Conservation (phyloP, 2,797 vertebrate genomes). For the Pangasius larnaudii region DNA sequence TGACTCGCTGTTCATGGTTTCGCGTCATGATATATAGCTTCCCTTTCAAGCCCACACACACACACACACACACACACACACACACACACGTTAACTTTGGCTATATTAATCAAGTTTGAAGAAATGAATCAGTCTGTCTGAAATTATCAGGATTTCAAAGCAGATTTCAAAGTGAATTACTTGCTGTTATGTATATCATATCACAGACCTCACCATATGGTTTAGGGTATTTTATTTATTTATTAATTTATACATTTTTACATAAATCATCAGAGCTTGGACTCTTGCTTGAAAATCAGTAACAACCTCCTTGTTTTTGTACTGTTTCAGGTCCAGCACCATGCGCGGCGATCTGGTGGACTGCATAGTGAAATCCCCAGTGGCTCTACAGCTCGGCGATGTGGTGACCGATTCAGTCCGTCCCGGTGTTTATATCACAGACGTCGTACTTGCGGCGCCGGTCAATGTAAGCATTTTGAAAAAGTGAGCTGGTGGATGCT, state of each 20-base stretch:
- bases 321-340: constrained; percentile 5
- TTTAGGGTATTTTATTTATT: background rate
- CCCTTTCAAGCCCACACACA: background rate
- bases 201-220: background rate
- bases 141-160: background rate
- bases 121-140: background rate
- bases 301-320: background rate
- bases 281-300: background rate
- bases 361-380: constrained; percentile 80
- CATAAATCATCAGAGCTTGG: background rate
- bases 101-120: background rate
- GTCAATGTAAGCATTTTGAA: constrained; percentile 76
- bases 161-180: background rate
- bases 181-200: background rate
- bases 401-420: constrained; percentile 69
- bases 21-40: background rate
- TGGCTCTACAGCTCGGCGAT: constrained; percentile 83
- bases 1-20: background rate
- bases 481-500: background rate
- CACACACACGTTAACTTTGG: background rate
- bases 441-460: constrained; percentile 77
- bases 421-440: constrained; percentile 86
- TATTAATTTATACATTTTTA: background rate
- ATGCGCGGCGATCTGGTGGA: constrained; percentile 58
- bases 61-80: background rate